Evolutionary conservation across 2,113 vertebrate species (phyloP), one percentile per base, ranked within the genome.

Genomic region (Callopanchax toddi): DNA sequence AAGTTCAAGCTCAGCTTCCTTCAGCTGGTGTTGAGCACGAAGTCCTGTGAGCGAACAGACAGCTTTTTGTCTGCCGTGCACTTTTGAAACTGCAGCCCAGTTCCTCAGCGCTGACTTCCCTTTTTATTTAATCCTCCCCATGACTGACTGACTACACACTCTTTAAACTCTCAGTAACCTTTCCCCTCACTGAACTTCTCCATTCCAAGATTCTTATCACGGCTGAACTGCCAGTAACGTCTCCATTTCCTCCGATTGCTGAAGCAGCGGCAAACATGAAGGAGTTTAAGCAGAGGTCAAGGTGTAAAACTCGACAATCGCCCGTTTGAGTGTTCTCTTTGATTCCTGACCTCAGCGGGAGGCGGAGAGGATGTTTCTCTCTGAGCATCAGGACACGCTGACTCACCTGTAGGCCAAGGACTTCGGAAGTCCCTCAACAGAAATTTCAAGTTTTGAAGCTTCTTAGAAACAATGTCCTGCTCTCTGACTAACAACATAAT

Each of bases 171-270:
- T 36, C 34, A 1, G 67, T 89, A 90, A 93, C 91, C 91, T 92
- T 90, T 92, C 86, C 87, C 87, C 84, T 84, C 58, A 0, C 32
- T 84, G 86, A 91, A 91, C 91, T 92, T 91, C 84, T 87, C 87
- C 86, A 83, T 90, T 87, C 87, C 84, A 68, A 91, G 91, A 92
- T 92, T 76, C 85, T 91, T 92, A 93, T 93, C 91, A 78, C 80
- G 82, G 66, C 75, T 91, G 90, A 91, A 90, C 92, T 77, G 16
- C 76, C 62, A 67, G 58, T 91, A 90, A 91, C 91, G 90, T 84
- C 86, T 81, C 60, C 75, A 83, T 90, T 91, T 89, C 88, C 81
- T 86, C 76, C 20, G 60, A 87, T 82, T 87, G 82, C 77, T 36
- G 57, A 70, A 80, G 81, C 83, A 39, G 83, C 71, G 55, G 80